Base-by-base conservation (phyloP, 1,140 invertebrate genomes). In the Zaprionus ornatus region DNA sequence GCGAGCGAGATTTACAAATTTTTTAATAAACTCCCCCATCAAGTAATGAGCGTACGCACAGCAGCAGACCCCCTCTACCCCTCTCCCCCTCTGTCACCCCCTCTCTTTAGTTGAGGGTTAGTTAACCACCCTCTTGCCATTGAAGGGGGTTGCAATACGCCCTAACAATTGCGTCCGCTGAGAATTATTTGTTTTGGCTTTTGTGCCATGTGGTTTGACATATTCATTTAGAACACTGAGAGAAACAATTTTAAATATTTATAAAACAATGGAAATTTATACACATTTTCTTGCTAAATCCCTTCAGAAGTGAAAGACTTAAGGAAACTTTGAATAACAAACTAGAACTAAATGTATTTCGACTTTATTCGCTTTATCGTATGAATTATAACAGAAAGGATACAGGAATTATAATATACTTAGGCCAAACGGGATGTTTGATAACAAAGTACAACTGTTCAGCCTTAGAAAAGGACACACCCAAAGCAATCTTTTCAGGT, bases 11-110 rank as follows among this genome's bases (percentile, higher is more conserved):
- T 77, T 77, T 69, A 84, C 80, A 88, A 88, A 88, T 88, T 88
- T 88, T 88, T 84, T 88, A 88, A 88, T 88, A 88, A 88, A 88
- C 84, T 88, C 57, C 56, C 84, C 56, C 84, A 78, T 72, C 55
- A 42, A 80, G 80, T 68, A 83, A 88, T 83, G 84, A 83, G 77
- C 48, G 54, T 4, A 35, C 15, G 37, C 13, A 17, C 5, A 3
- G 9, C 42, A 40, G 35, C 9, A 9, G 29, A 32, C 32, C 19
- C 25, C n/a, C 25, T 9, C 40, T 9, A 2, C n/a, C 2, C 40
- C 40, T 2, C 37, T n/a, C 40, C 12, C 13, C 2, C n/a, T 40
- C 40, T 45, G n/a, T 9, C 4, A 6, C 10, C 29, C 15, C 13
- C n/a, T n/a, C n/a, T n/a, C n/a, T n/a, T n/a, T n/a, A n/a, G n/a